Base-by-base conservation (phyloP, 2,113 vertebrate genomes). In the Illadopsis cleaveri region DNA sequence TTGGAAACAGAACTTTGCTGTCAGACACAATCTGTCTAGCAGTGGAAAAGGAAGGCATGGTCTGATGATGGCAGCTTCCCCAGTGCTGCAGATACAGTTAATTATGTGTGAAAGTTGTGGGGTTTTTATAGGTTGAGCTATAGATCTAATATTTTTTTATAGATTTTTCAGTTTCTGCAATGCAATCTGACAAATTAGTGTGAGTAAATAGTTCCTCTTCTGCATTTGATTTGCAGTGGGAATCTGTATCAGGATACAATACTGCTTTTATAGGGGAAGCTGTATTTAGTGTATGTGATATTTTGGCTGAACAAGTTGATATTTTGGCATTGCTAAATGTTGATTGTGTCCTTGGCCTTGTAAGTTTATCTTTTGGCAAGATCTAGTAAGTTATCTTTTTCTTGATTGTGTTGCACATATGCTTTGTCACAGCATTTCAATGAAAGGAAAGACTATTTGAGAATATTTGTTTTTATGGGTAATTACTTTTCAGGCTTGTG, bases 401-500 rank as follows among this genome's bases (percentile, higher is more conserved):
- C 54, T 66, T 77, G 53, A 15, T 31, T n/a, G 4, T 82, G 25
- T 80, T 75, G 31, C 44, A 79, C 33, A 16, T 82, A 38, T 24
- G 47, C 79, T 88, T 94, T 97, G 68, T 80, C 54, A 64, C 51
- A 87, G 61, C 77, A 69, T 86, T 64, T 96, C 71, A 95, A 84
- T 69, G 47, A 86, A 83, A 84, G 80, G 51, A 60, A 65, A 51
- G 68, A 89, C 61, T 60, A 86, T 91, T 76, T 83, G 42, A 88
- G 60, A 90, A 21, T 84, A 40, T 75, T 75, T 75, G 35, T 71
- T 76, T 58, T 77, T 54, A 35, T 51, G 80, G 82, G 23, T 89
- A 89, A 90, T 77, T 71, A 57, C 27, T 76, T 80, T 23, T 47
- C 37, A 28, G 68, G n/a, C 64, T 96, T 94, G 76, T 73, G 60